phyloP scores from a whole-genome alignment of 2,888 invertebrate species.

The Buathra laborator region DNA sequence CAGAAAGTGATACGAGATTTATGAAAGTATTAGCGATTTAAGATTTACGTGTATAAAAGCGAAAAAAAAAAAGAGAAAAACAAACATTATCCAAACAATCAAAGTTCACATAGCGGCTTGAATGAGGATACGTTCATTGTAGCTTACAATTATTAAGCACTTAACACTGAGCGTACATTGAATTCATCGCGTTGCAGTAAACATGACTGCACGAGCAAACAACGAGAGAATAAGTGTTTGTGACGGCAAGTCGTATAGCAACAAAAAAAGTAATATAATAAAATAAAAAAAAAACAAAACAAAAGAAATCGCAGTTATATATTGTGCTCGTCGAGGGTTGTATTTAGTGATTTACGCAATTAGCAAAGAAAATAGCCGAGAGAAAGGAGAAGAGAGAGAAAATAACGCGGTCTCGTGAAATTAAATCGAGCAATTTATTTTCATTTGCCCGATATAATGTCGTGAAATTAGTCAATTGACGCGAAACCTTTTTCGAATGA shows the following conservation, averaged over 20 bases:
- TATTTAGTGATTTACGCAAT: conserved; percentile 41
- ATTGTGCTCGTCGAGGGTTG: conserved; percentile 60
- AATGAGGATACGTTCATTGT: conserved; percentile 57
- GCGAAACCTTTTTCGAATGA: conserved; percentile 80
- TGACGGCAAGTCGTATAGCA: conserved; percentile 7
- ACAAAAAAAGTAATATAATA: background rate
- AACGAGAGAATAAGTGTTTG: conserved; percentile 22
- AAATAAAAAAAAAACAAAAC: conserved; percentile 8
- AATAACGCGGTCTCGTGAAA: conserved; percentile 44
- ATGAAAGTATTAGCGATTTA: conserved; percentile 77
- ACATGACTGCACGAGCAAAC: background rate
- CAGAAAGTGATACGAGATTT: conserved; percentile 77
- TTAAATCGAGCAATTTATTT: conserved; percentile 56
- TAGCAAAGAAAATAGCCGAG: conserved; percentile 17
- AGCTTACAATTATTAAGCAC: conserved; percentile 62
- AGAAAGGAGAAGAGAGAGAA: background rate
- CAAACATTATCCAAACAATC: conserved; percentile 44
- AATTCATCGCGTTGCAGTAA: conserved; percentile 16
- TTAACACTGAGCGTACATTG: conserved; percentile 24
- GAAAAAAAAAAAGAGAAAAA: conserved; percentile 39
- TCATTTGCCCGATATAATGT: conserved; percentile 72
- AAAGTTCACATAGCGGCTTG: conserved; percentile 32
- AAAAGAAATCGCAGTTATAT: conserved; percentile 25
- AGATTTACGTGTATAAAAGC: conserved; percentile 68
- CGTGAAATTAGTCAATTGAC: conserved; percentile 84